Percentiles rank a stretch among this genome's conserved stretches.
Conservation (phyloP, 1,140 invertebrate genomes). For the Tetramorium alpestre region DNA sequence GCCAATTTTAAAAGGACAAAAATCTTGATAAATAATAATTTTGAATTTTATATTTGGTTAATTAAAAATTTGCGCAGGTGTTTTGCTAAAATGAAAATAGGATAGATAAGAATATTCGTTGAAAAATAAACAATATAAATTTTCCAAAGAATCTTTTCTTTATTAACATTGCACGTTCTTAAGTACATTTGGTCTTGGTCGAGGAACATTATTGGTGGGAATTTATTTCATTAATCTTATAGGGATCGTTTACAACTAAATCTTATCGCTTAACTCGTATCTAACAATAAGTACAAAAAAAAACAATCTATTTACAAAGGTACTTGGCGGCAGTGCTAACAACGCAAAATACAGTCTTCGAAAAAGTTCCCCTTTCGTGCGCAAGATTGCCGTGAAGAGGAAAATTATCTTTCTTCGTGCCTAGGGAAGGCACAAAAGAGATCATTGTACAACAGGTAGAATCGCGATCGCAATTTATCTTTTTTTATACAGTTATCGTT, state of each 20-base stretch:
- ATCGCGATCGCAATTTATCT: slow-evolving; percentile 47
- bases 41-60: not conserved
- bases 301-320: slow-evolving; percentile 66
- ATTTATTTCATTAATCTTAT: slow-evolving; percentile 59
- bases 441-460: slow-evolving; percentile 60
- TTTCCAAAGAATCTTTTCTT: slow-evolving; percentile 61
- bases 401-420: slow-evolving; percentile 59
- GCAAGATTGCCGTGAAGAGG: slow-evolving; percentile 52
- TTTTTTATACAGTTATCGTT: slow-evolving; percentile 20
- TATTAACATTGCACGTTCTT: slow-evolving; percentile 83
- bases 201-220: slow-evolving; percentile 82
- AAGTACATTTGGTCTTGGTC: slow-evolving; percentile 83
- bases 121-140: not conserved
- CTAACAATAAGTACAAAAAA: slow-evolving; percentile 21
- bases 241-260: slow-evolving; percentile 41
- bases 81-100: not conserved
- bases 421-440: slow-evolving; percentile 47
- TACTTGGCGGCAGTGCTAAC: slow-evolving; percentile 56
- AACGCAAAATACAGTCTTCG: slow-evolving; percentile 37
- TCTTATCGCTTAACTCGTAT: slow-evolving; percentile 46
- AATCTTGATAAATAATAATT: not conserved
- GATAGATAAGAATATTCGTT: not conserved
- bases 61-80: not conserved
- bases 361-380: slow-evolving; percentile 55
- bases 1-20: not conserved